A percentile compares a stretch with the other conserved stretches of the same genome.
Conservation (phyloP, 2,797 vertebrate species). For the Eulemur coronatus region DNA sequence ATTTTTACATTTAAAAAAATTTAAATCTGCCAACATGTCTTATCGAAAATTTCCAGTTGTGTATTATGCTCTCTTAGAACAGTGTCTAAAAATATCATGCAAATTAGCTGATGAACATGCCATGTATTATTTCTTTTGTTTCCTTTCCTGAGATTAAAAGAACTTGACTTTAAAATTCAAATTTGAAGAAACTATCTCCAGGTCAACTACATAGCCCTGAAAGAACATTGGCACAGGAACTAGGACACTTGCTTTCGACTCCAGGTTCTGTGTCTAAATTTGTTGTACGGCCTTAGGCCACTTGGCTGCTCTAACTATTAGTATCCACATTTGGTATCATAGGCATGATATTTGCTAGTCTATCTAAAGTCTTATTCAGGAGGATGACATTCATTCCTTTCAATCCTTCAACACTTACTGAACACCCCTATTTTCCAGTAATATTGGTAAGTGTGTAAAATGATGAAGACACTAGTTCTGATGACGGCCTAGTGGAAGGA, state of each 20-base stretch:
- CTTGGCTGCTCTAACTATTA: not conserved
- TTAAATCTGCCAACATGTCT: not conserved
- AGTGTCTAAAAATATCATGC: not conserved
- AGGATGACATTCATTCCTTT: not conserved
- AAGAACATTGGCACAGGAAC: not conserved
- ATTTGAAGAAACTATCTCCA: not conserved
- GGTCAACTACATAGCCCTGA: not conserved
- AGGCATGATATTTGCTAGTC: not conserved
- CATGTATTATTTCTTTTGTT: not conserved
- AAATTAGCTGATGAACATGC: not conserved
- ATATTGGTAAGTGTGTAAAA: not conserved
- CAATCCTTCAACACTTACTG: not conserved
- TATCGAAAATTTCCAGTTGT: not conserved
- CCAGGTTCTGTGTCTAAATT: not conserved
- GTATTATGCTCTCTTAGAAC: not conserved
- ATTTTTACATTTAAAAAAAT: not conserved
- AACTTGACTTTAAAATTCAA: slow-evolving; percentile 23
- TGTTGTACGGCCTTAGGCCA: not conserved
- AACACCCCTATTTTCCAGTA: not conserved
- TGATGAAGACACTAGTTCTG: not conserved
- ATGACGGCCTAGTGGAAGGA: not conserved
- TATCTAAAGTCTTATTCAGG: not conserved
- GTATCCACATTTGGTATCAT: not conserved
- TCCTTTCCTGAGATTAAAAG: not conserved
- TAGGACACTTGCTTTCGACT: not conserved